These are phyloP conservation scores for Andrena cerasifolii DNA, from an alignment of 1,140 invertebrate species.

Conservation along the genomic window DNA sequence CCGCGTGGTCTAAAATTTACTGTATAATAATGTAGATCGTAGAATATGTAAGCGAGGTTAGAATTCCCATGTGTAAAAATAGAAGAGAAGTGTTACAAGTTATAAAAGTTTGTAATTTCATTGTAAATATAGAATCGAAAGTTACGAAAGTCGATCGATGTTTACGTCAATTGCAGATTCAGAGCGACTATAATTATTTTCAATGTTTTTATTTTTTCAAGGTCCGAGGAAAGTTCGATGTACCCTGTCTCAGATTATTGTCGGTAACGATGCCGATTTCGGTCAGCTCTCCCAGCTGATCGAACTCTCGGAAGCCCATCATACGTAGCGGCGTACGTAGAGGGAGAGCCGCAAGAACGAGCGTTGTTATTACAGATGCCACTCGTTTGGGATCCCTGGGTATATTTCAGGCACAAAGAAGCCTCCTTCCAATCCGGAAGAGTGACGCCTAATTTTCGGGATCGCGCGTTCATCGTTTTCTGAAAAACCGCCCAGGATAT, in stretches of 20 bases:
- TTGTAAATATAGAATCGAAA: too few relatives aligned
- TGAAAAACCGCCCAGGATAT: neutral
- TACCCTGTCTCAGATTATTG: neutral
- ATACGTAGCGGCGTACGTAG: constrained; percentile 36
- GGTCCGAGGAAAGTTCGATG: too few relatives aligned
- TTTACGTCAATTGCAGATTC: too few relatives aligned
- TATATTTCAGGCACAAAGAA: constrained; percentile 79
- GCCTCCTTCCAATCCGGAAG: constrained; percentile 62
- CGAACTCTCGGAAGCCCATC: constrained; percentile 50
- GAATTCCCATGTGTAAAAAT: too few relatives aligned
- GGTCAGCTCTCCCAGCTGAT: constrained; percentile 31
- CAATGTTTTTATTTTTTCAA: too few relatives aligned
- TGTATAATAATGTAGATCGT: too few relatives aligned
- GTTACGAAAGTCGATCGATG: too few relatives aligned
- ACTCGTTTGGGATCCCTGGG: constrained; percentile 67
- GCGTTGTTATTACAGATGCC: constrained; percentile 79
- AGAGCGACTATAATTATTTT: too few relatives aligned
- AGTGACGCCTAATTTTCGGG: constrained; percentile 64
- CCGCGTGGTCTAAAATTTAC: too few relatives aligned
- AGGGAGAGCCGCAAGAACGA: constrained; percentile 56
- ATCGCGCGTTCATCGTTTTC: constrained; percentile 37
- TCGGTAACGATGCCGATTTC: neutral
- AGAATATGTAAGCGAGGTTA: too few relatives aligned
- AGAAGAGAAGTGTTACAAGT: too few relatives aligned
- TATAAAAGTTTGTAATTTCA: too few relatives aligned